Evolutionary conservation across 92 coral and sea anemone species (phyloP).

Genomic region (Ricordea florida): DNA sequence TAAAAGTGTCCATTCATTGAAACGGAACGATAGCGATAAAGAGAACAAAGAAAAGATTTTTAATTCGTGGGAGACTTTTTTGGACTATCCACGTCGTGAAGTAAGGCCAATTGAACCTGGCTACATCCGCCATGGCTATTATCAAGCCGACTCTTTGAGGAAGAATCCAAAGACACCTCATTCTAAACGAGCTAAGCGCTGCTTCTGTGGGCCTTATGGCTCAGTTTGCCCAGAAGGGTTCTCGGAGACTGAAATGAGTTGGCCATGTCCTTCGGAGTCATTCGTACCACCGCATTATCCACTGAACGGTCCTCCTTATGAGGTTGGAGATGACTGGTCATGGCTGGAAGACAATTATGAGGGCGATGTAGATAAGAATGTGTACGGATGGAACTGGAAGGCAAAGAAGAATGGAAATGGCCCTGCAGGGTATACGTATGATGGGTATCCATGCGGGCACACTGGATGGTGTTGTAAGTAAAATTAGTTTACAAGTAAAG

Average conservation of each 20-base stretch:
- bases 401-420: background rate
- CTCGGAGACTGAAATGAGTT: background rate
- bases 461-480: constrained; percentile 29
- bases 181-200: background rate
- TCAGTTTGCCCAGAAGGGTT: constrained; percentile 9
- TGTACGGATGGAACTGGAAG: background rate
- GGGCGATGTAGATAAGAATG: background rate
- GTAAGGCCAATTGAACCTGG: background rate
- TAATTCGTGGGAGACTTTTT: background rate
- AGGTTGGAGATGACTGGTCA: background rate
- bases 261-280: background rate
- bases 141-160: background rate
- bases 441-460: background rate
- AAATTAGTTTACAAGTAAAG: no score
- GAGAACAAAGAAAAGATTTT: background rate
- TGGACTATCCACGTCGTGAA: background rate
- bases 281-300: background rate
- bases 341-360: background rate
- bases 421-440: background rate
- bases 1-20: no score
- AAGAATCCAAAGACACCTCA: background rate
- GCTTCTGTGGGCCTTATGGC: constrained; percentile 2
- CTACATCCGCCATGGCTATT: background rate
- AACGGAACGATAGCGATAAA: no score
- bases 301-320: background rate